A percentile compares a stretch with the other conserved stretches of the same genome.
Conservation (phyloP, 2,113 vertebrate species). For the Pelodiscus sinensis region DNA sequence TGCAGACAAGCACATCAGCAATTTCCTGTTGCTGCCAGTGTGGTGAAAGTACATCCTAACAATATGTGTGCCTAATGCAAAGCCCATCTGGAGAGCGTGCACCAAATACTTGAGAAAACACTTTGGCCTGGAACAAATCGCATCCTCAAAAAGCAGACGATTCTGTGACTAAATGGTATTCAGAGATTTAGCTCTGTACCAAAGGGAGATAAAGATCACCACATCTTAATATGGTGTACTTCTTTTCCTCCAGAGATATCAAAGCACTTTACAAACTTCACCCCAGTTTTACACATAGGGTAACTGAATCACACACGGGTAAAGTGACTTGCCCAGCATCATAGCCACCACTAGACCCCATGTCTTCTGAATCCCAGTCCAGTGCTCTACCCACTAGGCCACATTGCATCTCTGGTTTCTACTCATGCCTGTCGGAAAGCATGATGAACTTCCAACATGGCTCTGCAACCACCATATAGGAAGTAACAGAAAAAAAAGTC, state of each 20-base stretch:
- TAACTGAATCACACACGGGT: background rate
- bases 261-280: background rate
- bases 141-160: constrained; percentile 25
- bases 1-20: background rate
- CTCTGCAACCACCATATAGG: background rate
- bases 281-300: background rate
- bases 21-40: constrained; percentile 52
- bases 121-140: constrained; percentile 15
- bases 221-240: background rate
- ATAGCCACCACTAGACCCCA: background rate
- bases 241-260: background rate
- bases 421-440: background rate
- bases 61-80: constrained; percentile 37
- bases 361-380: accelerated
- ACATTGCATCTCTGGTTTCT: background rate
- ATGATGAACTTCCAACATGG: background rate
- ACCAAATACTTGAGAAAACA: constrained; percentile 51
- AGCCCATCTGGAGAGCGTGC: constrained; percentile 49
- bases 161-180: background rate
- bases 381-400: accelerated
- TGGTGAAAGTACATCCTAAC: background rate
- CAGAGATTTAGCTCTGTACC: background rate
- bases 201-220: background rate
- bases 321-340: background rate
- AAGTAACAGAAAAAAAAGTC: background rate